Percentiles rank a stretch among this genome's conserved stretches.
These are phyloP conservation scores for Spodoptera exigua DNA, from an alignment of 2,888 invertebrate genomes.

Conservation along the genomic window DNA sequence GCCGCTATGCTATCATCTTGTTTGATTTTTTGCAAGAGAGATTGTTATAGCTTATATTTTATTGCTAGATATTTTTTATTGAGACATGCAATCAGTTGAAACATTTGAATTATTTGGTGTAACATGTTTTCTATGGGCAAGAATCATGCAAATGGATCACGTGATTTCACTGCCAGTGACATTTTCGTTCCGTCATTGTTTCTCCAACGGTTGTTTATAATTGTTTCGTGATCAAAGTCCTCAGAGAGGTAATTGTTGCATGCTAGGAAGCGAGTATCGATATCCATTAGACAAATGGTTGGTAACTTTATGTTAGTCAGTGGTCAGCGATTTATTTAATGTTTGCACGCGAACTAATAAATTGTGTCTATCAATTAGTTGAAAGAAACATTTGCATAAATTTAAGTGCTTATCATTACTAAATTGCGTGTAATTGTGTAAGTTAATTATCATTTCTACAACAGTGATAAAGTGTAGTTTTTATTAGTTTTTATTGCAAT, in stretches of 20 bases:
- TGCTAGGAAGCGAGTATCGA: conserved; percentile 74
- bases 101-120: conserved; percentile 12
- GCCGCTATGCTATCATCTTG: conserved; percentile 38
- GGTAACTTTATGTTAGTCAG: conserved; percentile 72
- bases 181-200: conserved; percentile 51
- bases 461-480: conserved; percentile 71
- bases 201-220: conserved; percentile 56
- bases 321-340: conserved; percentile 79
- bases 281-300: conserved; percentile 80
- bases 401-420: conserved; percentile 69
- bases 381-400: conserved; percentile 78
- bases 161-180: conserved; percentile 45
- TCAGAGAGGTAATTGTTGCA: conserved; percentile 62
- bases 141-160: conserved; percentile 16
- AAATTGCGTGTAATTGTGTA: conserved; percentile 73
- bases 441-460: conserved; percentile 66
- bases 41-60: conserved; percentile 12
- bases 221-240: conserved; percentile 68
- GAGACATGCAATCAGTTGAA: not conserved
- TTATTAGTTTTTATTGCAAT: conserved; percentile 66
- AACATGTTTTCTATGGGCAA: conserved; percentile 1
- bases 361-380: conserved; percentile 73
- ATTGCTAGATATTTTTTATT: not conserved
- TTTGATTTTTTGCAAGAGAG: conserved; percentile 56
- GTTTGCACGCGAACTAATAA: conserved; percentile 81